A percentile compares a stretch with the other conserved stretches of the same genome.
These are phyloP conservation scores for Drosophila pruinosa DNA, from an alignment of 1,140 invertebrate genomes.

Conservation along the genomic window DNA sequence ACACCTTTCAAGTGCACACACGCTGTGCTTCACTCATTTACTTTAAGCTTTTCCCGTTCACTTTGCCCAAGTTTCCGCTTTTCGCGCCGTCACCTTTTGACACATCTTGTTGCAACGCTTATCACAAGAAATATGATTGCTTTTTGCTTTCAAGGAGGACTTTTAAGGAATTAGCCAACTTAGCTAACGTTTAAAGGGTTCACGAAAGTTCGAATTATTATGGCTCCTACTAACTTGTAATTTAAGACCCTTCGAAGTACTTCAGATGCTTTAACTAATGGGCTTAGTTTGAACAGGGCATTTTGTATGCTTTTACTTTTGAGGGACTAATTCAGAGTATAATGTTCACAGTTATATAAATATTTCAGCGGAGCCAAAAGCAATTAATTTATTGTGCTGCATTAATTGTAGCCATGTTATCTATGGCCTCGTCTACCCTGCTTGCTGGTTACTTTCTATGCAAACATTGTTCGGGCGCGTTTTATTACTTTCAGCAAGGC, in stretches of 20 bases:
- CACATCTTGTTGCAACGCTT: slow-evolving; percentile 1
- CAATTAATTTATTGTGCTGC: slow-evolving; percentile 3
- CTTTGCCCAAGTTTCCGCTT: not conserved
- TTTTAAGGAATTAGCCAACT: not conserved
- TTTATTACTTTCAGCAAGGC: slow-evolving; percentile 42
- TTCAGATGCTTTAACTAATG: not conserved
- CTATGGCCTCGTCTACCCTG: not conserved
- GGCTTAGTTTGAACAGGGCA: not conserved
- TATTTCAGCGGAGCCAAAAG: not conserved
- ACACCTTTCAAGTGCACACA: not conserved
- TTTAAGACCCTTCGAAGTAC: not conserved
- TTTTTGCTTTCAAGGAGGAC: not conserved
- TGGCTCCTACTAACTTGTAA: not conserved
- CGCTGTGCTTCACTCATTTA: not conserved
- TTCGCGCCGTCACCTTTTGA: not conserved
- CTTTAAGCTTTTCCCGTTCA: not conserved
- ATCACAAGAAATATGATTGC: not conserved
- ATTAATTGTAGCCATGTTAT: not conserved
- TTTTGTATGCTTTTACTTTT: not conserved
- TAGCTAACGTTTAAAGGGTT: not conserved
- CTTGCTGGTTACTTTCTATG: slow-evolving; percentile 1
- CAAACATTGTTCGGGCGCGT: slow-evolving; percentile 24
- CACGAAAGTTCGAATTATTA: not conserved
- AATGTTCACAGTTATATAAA: not conserved
- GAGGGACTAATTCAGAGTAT: not conserved